These are phyloP conservation scores for Embiotoca jacksoni DNA, from an alignment of 2,113 vertebrate species.

Conservation along the genomic window DNA sequence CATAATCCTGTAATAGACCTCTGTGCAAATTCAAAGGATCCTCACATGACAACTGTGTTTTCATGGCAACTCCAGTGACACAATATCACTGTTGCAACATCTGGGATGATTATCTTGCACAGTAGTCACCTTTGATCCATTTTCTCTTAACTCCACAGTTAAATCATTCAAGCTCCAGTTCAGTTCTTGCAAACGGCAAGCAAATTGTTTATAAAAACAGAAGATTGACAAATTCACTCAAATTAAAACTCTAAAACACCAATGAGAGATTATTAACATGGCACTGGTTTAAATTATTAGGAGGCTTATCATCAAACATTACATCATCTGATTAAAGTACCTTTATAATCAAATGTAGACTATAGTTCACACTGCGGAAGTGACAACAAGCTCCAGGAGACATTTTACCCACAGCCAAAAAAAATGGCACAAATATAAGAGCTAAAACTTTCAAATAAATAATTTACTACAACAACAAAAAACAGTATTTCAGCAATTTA, in stretches of 20 bases:
- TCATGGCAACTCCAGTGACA: slow-evolving; percentile 8
- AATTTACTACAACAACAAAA: too few species aligned
- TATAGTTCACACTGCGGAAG: slow-evolving; percentile 32
- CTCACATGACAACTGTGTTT: slow-evolving; percentile 23
- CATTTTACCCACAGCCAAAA: not conserved
- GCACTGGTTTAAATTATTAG: not conserved
- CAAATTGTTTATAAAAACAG: not conserved
- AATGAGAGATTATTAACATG: not conserved
- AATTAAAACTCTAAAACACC: too few species aligned
- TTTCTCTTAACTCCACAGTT: slow-evolving; percentile 1
- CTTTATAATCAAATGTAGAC: slow-evolving; percentile 8
- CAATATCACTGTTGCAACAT: slow-evolving; percentile 50
- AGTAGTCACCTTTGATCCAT: slow-evolving; percentile 46
- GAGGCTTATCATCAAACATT: slow-evolving; percentile 42
- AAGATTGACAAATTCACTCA: not conserved
- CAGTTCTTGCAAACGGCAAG: not conserved
- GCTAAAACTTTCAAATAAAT: too few species aligned
- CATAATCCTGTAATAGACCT: not conserved
- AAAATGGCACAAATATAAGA: not conserved
- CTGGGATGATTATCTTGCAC: slow-evolving; percentile 39
- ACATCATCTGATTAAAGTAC: slow-evolving; percentile 44
- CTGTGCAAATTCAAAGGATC: slow-evolving; percentile 1
- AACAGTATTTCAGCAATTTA: too few species aligned
- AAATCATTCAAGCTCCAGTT: not conserved
- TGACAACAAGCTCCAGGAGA: not conserved